Conservation (phyloP, 2,113 vertebrate genomes). For the Pterocles gutturalis region DNA sequence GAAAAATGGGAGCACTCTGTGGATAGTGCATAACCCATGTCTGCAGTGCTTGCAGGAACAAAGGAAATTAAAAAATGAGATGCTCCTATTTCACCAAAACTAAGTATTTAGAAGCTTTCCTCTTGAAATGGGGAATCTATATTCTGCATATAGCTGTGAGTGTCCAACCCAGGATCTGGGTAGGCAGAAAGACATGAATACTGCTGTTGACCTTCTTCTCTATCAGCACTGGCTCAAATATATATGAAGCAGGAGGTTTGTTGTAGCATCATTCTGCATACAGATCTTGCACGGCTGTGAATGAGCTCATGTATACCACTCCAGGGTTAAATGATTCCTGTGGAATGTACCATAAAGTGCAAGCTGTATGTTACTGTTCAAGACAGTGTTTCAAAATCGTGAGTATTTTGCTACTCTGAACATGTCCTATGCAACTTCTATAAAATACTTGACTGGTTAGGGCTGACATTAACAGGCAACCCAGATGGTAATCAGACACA, state of each 20-base stretch:
- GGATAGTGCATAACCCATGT: accelerated
- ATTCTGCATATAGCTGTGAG: neutral
- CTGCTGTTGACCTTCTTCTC: neutral
- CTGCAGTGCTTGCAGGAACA: neutral
- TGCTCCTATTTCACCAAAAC: neutral
- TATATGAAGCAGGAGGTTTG: accelerated
- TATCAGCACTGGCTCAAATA: neutral
- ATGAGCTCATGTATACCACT: accelerated
- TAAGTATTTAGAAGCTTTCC: neutral
- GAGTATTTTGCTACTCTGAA: neutral
- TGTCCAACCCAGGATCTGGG: neutral
- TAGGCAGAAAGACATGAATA: neutral
- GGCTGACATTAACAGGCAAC: neutral
- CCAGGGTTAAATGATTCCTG: neutral
- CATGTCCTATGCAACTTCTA: neutral
- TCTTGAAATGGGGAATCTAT: neutral
- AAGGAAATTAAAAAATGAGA: neutral
- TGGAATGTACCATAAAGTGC: accelerated
- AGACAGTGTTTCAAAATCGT: neutral
- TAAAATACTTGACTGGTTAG: neutral
- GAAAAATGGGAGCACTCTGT: neutral
- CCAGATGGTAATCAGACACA: neutral
- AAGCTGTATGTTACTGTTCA: neutral
- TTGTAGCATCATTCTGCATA: accelerated
- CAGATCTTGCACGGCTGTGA: neutral